Evolutionary conservation across 2,113 vertebrate genomes (phyloP), one percentile per base, ranked within the genome.

Genomic region (Nanorana parkeri): DNA sequence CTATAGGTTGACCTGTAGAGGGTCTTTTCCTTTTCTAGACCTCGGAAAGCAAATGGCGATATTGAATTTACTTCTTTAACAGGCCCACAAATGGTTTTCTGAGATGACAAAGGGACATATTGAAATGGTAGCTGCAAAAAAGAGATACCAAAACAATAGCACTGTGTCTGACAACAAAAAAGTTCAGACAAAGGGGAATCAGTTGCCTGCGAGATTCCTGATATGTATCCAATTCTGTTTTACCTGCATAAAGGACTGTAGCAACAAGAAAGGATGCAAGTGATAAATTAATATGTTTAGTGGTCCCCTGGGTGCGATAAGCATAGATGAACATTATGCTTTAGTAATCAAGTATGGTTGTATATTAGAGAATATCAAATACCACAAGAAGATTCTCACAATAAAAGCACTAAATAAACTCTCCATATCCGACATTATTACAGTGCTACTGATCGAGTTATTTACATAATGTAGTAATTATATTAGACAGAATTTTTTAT

Each of bases 1-100:
- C 94, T 91, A 95, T 94, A 95, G 96, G 96, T 98, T 97, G 97
- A 97, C 95, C 87, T 94, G 91, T 90, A 87, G 91, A 89, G 92
- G 88, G 91, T 86, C 74, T 58, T 87, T 90, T 89, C 90, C 89
- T 91, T 87, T 88, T 91, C 84, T 86, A 94, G 93, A 94, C 85
- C 89, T 85, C 83, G 89, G 21, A 68, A 87, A 19, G 85, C 88
- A 94, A 94, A 88, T 85, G 71, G 66, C 89, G 93, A 92, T 93
- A 93, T 89, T 92, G 92, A 92, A 93, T 94, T 90, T 84, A 72
- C 78, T 87, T 86, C 87, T 89, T 85, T 85, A 85, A 90, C 86
- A 88, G 86, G 88, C 85, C 89, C 90, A 90, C 88, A 87, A 91
- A 63, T 86, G 91, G 41, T 47, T 92, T 92, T 93, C 89, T 28